Base-by-base conservation (phyloP, 1,140 invertebrate species). In the Melipona quadrifasciata region DNA sequence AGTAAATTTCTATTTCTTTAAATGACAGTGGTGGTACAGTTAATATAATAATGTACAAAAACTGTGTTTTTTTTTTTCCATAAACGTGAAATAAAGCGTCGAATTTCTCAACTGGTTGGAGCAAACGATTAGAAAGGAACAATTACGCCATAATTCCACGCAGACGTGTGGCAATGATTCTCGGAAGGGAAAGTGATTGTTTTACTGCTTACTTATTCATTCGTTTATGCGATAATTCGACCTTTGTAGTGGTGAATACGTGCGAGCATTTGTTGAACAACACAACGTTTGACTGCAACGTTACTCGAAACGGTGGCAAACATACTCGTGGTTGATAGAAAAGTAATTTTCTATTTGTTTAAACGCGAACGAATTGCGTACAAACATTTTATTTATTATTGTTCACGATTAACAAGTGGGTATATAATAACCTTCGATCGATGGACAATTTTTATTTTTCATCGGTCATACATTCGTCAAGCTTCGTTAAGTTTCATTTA, bases 171-270 rank as follows among this genome's bases (percentile, higher is more conserved):
- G 72, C 72, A 67, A 82, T 55, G 24, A 27, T 68, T 76, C 64
- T 47, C n/a, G 19, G 64, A 82, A 82, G 80, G 31, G 80, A 82
- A 76, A 82, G 72, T 82, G 34, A 82, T 82, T 68, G 73, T 82
- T 61, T 47, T 58, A 11, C 17, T 24, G 10, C 17, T 55, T 80
- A 21, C 12, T 6, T 47, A 68, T 58, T 84, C 10, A 12, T 31
- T 8, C n/a, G 71, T n/a, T 78, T 70, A 78, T 12, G n/a, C 19
- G 39, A 64, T n/a, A 16, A 70, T 31, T 73, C 51, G 57, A 72
- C 21, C n/a, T 53, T 6, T 51, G 67, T 31, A 34, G 14, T 57
- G 74, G 8, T 47, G 39, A 47, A 47, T 47, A 47, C 8, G 39
- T 47, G 39, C 39, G 6, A 0, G 39, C 39, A 39, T 5, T 39